A percentile compares a stretch with the other conserved stretches of the same genome.
These are phyloP conservation scores for Chalcosyrphus nemorum DNA, from an alignment of 2,888 invertebrate genomes.

Conservation along the genomic window DNA sequence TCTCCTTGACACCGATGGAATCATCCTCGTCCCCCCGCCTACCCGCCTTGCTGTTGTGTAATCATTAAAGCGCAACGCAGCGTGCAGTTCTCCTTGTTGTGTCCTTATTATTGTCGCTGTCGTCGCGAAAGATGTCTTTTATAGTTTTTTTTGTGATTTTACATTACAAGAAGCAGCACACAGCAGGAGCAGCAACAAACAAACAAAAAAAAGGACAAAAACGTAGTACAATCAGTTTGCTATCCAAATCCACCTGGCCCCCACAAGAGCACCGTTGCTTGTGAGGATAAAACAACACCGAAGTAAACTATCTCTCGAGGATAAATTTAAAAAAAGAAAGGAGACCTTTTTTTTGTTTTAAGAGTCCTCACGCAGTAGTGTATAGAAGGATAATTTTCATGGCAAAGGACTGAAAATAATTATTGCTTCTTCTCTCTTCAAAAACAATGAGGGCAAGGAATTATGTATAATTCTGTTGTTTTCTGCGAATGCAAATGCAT, in stretches of 20 bases:
- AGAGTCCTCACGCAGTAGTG: neutral
- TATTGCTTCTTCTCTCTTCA: neutral
- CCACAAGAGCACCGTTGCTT: too few species aligned
- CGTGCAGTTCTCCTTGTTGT: neutral
- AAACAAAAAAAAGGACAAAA: constrained; percentile 31
- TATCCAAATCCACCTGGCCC: constrained; percentile 3
- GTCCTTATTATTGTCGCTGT: constrained; percentile 46
- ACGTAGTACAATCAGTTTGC: constrained; percentile 13
- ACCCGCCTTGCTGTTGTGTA: neutral
- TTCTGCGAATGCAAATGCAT: neutral
- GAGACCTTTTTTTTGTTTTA: neutral
- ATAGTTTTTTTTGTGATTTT: constrained; percentile 60
- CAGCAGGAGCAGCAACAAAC: neutral
- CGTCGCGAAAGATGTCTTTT: constrained; percentile 37
- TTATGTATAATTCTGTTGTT: neutral
- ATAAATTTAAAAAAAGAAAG: constrained; percentile 14
- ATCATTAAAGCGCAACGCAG: constrained; percentile 41
- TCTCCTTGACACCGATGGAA: constrained; percentile 65
- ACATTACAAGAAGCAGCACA: constrained; percentile 46
- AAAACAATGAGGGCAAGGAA: neutral
- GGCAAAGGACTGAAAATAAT: neutral
- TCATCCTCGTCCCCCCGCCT: neutral
- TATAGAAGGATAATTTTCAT: neutral
- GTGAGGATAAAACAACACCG: neutral
- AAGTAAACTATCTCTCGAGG: constrained; percentile 30